These are phyloP conservation scores for Cryptoleucopteryx plumbea DNA, from an alignment of 2,113 vertebrate species.

Conservation along the genomic window DNA sequence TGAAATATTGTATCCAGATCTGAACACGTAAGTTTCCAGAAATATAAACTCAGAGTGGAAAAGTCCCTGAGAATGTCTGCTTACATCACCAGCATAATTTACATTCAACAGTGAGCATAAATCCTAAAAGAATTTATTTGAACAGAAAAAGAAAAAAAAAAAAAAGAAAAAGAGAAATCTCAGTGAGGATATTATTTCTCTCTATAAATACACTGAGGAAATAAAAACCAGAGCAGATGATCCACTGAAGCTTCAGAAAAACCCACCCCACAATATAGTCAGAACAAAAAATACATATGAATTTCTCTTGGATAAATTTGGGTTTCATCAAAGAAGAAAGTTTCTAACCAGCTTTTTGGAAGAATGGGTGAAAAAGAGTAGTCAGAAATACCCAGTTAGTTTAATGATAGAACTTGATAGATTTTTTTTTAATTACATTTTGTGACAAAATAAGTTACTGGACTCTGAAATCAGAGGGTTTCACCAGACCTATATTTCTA, in stretches of 20 bases:
- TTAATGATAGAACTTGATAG: background rate
- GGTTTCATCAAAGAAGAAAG: background rate
- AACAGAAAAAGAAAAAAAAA: no score
- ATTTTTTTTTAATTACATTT: background rate
- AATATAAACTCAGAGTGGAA: background rate
- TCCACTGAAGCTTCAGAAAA: background rate
- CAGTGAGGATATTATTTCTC: background rate
- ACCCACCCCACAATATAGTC: background rate
- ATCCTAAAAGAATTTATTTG: background rate
- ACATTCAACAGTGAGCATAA: background rate
- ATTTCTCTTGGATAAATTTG: background rate
- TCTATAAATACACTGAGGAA: background rate
- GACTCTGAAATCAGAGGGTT: background rate
- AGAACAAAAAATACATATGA: background rate
- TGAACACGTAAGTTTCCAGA: background rate
- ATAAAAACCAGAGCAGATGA: background rate
- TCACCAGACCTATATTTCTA: background rate
- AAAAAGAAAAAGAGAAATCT: background rate
- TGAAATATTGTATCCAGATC: background rate
- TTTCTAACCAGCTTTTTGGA: background rate
- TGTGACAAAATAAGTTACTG: background rate
- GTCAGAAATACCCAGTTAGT: background rate
- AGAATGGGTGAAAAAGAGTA: background rate
- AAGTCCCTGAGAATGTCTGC: background rate
- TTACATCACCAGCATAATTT: background rate